These are phyloP conservation scores for Limenitis camilla DNA, from an alignment of 2,888 invertebrate genomes.

Conservation along the genomic window DNA sequence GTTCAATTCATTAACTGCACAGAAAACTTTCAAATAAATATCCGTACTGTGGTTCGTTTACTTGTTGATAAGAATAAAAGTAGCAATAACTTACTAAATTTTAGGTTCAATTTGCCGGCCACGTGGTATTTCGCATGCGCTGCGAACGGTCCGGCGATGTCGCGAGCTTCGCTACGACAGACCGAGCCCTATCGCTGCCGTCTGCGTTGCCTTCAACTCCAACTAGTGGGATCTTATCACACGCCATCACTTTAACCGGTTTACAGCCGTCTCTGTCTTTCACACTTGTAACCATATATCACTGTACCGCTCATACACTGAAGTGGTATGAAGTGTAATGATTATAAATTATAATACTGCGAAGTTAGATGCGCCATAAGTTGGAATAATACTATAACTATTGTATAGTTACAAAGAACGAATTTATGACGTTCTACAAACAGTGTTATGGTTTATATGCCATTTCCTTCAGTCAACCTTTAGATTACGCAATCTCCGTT, in stretches of 20 bases:
- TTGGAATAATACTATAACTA: no score
- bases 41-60: no score
- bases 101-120: slow-evolving; percentile 50
- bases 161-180: slow-evolving; percentile 62
- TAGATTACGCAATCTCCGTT: no score
- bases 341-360: slow-evolving; percentile 17
- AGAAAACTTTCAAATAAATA: no score
- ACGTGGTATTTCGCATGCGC: slow-evolving; percentile 48
- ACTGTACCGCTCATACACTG: slow-evolving; percentile 19
- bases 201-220: slow-evolving; percentile 16
- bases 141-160: slow-evolving; percentile 48
- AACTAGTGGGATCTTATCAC: slow-evolving; percentile 29
- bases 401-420: no score
- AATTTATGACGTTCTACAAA: no score
- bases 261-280: slow-evolving; percentile 16
- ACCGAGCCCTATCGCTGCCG: slow-evolving; percentile 31
- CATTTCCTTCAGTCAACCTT: no score
- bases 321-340: slow-evolving; percentile 19
- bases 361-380: slow-evolving; percentile 30
- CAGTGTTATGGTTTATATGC: no score
- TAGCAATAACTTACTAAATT: slow-evolving; percentile 47
- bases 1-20: no score
- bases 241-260: slow-evolving; percentile 24
- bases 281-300: slow-evolving; percentile 4
- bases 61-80: background rate